These are phyloP conservation scores for Cerceris rybyensis DNA, from an alignment of 2,888 invertebrate genomes.

Conservation along the genomic window DNA sequence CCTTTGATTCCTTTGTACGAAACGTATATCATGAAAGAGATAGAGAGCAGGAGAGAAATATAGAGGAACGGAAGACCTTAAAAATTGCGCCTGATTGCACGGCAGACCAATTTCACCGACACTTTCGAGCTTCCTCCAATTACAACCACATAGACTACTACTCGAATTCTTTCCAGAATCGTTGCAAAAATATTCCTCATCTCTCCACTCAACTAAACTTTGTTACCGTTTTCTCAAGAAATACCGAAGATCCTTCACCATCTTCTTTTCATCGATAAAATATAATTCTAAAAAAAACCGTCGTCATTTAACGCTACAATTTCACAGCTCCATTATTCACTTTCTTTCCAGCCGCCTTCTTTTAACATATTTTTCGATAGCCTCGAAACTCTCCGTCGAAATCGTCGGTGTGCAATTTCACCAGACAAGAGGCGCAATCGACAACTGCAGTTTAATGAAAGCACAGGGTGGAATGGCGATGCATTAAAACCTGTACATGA, in stretches of 20 bases:
- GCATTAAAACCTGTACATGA: not conserved
- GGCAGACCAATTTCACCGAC: not conserved
- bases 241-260: too few species aligned
- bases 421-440: slow-evolving; percentile 4
- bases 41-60: not conserved
- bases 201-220: not conserved
- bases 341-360: not conserved
- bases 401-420: not conserved
- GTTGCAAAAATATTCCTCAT: not conserved
- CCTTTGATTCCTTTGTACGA: slow-evolving; percentile 35
- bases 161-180: not conserved
- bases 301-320: too few species aligned
- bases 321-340: too few species aligned
- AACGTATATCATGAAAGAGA: not conserved
- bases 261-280: too few species aligned
- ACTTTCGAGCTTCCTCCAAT: not conserved
- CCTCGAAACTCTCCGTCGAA: not conserved
- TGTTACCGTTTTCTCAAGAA: too few species aligned
- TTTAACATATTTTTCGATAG: not conserved
- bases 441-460: not conserved
- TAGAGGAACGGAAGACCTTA: not conserved
- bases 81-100: slow-evolving; percentile 5
- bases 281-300: too few species aligned
- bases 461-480: not conserved
- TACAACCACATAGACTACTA: not conserved